Base-by-base conservation (phyloP, 2,888 invertebrate genomes). In the Andrena bucephala region DNA sequence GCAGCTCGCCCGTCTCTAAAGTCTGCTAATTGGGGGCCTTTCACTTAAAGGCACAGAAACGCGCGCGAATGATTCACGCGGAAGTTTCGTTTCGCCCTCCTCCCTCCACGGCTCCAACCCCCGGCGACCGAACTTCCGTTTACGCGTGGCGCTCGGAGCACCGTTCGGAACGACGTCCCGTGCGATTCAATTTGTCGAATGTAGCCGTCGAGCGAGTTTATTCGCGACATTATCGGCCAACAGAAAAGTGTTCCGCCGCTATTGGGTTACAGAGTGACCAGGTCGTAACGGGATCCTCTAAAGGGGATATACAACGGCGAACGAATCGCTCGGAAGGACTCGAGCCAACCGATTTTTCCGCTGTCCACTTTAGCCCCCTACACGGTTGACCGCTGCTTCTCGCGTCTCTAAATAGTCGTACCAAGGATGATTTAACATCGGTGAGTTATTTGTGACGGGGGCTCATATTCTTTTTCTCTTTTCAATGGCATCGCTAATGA, bases 281-380 rank as follows among this genome's bases (percentile, higher is more conserved):
- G 77, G 81, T 85, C 81, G 84, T 83, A 88, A 88, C 82, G 65
- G 78, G 82, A 88, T 84, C 69, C 87, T 88, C 83, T 88, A 88
- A 88, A 88, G 87, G 86, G 87, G 87, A 87, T 88, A 82, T 86
- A 83, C 87, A 68, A 82, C 59, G 69, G 74, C 29, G 74, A 71
- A 70, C 74, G 83, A 77, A 67, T 75, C 66, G 76, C 65, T 71
- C 70, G 85, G 83, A 85, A 81, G 67, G 74, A 69, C 54, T 54
- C 68, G 59, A 67, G 65, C 67, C 59, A 10, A n/a, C 31, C 60
- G 81, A 82, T 82, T 82, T 70, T 81, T 81, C 70, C 54, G 50
- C 60, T 67, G 66, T 80, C 81, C 74, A 69, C 66, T 80, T 80
- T 80, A 74, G 54, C 62, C 52, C 29, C 66, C 48, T 48, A 31